Conservation (phyloP, 2,797 vertebrate genomes). For the Silurus lanzhouensis region DNA sequence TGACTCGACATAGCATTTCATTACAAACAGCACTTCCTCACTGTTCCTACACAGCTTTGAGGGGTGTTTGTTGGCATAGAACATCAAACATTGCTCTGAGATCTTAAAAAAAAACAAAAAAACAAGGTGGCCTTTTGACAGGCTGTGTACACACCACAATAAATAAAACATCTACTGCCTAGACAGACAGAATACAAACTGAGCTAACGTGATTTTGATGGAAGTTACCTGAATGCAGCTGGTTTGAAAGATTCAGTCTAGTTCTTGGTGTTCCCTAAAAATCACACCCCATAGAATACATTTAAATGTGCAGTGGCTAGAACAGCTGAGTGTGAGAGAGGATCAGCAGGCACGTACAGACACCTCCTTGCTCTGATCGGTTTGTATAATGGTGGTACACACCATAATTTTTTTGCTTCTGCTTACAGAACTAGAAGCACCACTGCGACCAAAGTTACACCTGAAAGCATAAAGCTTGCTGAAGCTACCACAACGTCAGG, state of each 20-base stretch:
- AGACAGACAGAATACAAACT: neutral
- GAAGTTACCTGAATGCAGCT: neutral
- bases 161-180: neutral
- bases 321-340: neutral
- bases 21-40: conserved; percentile 2
- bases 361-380: neutral
- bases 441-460: neutral
- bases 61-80: neutral
- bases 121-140: conserved; percentile 7
- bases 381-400: neutral
- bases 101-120: neutral
- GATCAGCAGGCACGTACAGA: neutral
- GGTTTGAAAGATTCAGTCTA: neutral
- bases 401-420: neutral
- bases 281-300: neutral
- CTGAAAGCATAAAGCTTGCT: neutral
- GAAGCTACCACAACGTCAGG: neutral
- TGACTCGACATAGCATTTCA: neutral
- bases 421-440: neutral
- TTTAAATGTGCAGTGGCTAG: neutral
- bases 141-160: neutral
- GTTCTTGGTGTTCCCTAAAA: neutral
- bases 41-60: neutral
- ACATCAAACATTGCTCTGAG: neutral
- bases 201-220: neutral